Evolutionary conservation across 37 sponge, comb jelly and placozoan genomes (phyloP).

Genomic region (Oopsacas minuta): DNA sequence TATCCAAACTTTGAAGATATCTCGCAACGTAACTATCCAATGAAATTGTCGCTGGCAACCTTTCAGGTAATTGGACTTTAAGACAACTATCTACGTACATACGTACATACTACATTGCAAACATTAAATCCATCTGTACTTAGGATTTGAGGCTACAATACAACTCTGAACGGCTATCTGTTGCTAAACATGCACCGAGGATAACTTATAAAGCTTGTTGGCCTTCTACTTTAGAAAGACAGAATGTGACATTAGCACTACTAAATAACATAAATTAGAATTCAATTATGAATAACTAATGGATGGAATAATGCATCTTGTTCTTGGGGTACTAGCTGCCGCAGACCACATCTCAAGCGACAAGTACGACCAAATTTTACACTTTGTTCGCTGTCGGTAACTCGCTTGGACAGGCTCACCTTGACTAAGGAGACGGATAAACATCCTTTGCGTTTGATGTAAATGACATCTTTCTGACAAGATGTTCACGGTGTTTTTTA

Average conservation of each 20-base stretch:
- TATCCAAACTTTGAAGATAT: background rate
- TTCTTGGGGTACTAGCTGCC: no score
- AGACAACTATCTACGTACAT: no score
- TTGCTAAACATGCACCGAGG: background rate
- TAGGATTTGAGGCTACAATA: background rate
- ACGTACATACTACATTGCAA: no score
- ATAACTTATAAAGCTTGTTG: background rate
- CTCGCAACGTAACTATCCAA: no score
- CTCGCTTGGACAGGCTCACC: no score
- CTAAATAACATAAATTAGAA: background rate
- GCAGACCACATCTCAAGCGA: no score
- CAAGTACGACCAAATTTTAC: no score
- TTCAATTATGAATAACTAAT: background rate
- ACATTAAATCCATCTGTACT: background rate
- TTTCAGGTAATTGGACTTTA: no score
- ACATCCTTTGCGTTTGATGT: background rate
- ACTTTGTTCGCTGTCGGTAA: no score
- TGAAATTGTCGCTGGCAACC: no score
- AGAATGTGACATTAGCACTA: background rate
- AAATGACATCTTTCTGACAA: background rate
- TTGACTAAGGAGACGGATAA: background rate
- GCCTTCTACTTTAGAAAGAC: conserved; percentile 3
- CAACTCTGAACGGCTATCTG: background rate
- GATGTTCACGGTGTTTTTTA: background rate
- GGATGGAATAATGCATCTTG: no score